phyloP scores from a whole-genome alignment of 2,888 invertebrate species.

The Eurois occulta region DNA sequence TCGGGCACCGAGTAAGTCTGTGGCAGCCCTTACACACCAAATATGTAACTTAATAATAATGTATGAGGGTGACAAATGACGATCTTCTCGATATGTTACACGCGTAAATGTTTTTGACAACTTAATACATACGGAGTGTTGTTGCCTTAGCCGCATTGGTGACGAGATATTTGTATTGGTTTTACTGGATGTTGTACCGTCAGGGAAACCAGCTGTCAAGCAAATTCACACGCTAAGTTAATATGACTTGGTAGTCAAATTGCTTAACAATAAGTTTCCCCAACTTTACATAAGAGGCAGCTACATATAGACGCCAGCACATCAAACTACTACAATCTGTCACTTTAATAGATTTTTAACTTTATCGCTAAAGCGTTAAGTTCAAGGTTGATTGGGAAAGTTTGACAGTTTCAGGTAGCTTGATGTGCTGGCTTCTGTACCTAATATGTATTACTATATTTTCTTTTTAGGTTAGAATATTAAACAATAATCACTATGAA shows the following conservation, averaged over 20 bases:
- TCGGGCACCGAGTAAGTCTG: neutral
- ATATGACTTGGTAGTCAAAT: neutral
- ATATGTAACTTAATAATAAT: conserved; percentile 63
- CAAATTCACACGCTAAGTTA: neutral
- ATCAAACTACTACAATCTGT: too few species aligned
- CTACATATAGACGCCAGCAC: too few species aligned
- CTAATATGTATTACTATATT: too few species aligned
- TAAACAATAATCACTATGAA: neutral
- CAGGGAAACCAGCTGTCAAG: neutral
- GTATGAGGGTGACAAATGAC: conserved; percentile 56
- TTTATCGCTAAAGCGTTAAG: too few species aligned
- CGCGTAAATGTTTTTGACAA: conserved; percentile 48
- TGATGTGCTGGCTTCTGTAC: too few species aligned
- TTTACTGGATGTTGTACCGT: neutral
- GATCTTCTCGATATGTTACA: conserved; percentile 38
- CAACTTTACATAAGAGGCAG: neutral
- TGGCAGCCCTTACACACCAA: conserved; percentile 9
- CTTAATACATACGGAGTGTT: conserved; percentile 23
- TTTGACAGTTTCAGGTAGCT: too few species aligned
- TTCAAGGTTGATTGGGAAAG: too few species aligned
- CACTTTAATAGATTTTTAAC: too few species aligned
- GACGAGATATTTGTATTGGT: neutral
- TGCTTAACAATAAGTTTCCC: neutral
- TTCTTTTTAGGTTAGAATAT: neutral
- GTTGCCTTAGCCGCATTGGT: neutral